Percentiles rank a stretch among this genome's conserved stretches.
phyloP scores from a whole-genome alignment of 2,113 vertebrate genomes.

The Indri indri region DNA sequence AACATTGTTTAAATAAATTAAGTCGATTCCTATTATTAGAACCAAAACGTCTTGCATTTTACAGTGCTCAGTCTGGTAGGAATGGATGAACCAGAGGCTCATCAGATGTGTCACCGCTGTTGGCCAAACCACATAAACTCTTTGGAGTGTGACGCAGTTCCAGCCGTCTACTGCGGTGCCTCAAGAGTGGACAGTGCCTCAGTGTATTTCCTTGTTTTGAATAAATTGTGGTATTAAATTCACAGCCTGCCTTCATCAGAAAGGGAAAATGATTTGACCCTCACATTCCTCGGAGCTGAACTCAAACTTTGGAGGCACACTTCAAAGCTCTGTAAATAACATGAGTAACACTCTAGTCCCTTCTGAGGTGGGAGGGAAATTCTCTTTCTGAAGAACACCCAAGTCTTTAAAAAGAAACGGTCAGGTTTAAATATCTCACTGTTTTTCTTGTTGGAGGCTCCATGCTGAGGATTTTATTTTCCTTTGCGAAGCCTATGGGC shows the following conservation, averaged over 20 bases:
- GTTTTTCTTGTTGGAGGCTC: slow-evolving; percentile 85
- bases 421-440: slow-evolving; percentile 87
- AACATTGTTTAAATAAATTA: slow-evolving; percentile 20
- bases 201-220: slow-evolving; percentile 79
- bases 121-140: slow-evolving; percentile 22
- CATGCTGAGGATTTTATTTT: slow-evolving; percentile 90
- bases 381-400: slow-evolving; percentile 88
- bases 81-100: not conserved
- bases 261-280: slow-evolving; percentile 85
- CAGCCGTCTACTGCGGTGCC: slow-evolving; percentile 55
- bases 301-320: slow-evolving; percentile 85
- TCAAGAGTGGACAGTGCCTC: slow-evolving; percentile 55
- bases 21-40: slow-evolving; percentile 33
- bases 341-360: slow-evolving; percentile 87
- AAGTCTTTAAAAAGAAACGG: slow-evolving; percentile 89
- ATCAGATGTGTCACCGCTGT: not conserved
- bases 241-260: slow-evolving; percentile 82
- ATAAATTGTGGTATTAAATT: slow-evolving; percentile 81
- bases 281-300: slow-evolving; percentile 87
- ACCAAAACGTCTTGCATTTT: slow-evolving; percentile 51
- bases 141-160: slow-evolving; percentile 50
- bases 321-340: slow-evolving; percentile 92
- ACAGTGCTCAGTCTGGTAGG: not conserved
- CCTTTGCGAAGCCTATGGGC: slow-evolving; percentile 83
- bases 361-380: slow-evolving; percentile 81